Base-by-base conservation (phyloP, 2,797 vertebrate genomes). In the Microhierax caerulescens region DNA sequence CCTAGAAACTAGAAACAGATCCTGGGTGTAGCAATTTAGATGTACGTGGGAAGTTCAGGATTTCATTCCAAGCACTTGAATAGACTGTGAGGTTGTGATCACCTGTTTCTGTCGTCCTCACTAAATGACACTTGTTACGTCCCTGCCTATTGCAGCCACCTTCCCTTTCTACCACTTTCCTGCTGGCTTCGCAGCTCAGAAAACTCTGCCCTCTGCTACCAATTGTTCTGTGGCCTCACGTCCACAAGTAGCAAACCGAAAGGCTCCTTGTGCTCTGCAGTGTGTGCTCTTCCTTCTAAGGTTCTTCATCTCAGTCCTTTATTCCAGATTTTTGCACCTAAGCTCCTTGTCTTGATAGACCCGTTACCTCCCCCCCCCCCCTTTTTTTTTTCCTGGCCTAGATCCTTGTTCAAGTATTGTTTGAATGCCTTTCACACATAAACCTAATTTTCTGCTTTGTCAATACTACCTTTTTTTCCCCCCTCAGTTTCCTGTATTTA, bases 301-400 rank as follows among this genome's bases (percentile, higher is more conserved):
- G 7, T 75, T 85, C 30, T 79, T 37, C 5, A 23, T 48, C 21
- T 45, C 37, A 27, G 13, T 23, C 32, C 2, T 69, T 79, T 32
- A 5, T 22, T 64, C 28, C 65, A 32, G 34, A 36, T 8, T 61
- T 82, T 82, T 69, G 13, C 4, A 6, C 5, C 12, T 36, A 23
- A 4, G 36, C 5, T 77, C 16, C 23, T 72, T 47, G 10, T 39
- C 30, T 72, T 59, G 6, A 18, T 17, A 48, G 8, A 53, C 3
- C 1, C 1, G 8, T 30, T 1, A 16, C 3, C 1, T 2, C 20
- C 10, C 2, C 5, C 19, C 39, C 39, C 14, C 39, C 5, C 14
- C 14, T 41, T 41, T 41, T 39, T 34, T 25, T 13, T 41, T 48
- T 68, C 10, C 24, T 77, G 16, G 17, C 34, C 3, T 32, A 5